Evolutionary conservation across 2,113 vertebrate species (phyloP).

Genomic region (Syrrhaptes paradoxus): DNA sequence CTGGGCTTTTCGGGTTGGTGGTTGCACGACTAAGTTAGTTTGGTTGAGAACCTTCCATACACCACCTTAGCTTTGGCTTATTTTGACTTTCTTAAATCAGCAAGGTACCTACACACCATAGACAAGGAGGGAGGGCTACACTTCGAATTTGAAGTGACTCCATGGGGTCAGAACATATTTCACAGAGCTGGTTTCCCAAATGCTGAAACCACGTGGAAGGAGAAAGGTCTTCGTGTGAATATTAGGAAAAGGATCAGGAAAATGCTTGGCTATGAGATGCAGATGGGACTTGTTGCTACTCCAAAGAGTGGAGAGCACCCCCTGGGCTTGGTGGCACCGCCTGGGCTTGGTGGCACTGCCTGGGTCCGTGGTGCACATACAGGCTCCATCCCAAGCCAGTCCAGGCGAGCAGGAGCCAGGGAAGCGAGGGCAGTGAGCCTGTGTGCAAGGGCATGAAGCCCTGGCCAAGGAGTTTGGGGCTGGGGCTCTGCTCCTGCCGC

Average conservation of each 20-base stretch:
- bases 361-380: neutral
- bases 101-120: neutral
- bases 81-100: neutral
- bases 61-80: neutral
- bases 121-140: neutral
- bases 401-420: neutral
- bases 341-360: neutral
- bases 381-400: neutral
- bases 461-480: neutral
- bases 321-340: neutral
- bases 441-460: neutral
- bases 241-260: neutral
- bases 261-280: neutral
- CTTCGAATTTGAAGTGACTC: neutral
- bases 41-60: neutral
- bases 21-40: neutral
- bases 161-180: neutral
- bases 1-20: neutral
- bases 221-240: neutral
- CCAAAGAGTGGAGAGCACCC: neutral
- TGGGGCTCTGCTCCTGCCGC: neutral
- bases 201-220: neutral
- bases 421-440: neutral
- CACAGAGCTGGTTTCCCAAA: neutral
- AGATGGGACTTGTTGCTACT: neutral